phyloP scores from a whole-genome alignment of 2,797 vertebrate species.

The Hozukius guyotensis region DNA sequence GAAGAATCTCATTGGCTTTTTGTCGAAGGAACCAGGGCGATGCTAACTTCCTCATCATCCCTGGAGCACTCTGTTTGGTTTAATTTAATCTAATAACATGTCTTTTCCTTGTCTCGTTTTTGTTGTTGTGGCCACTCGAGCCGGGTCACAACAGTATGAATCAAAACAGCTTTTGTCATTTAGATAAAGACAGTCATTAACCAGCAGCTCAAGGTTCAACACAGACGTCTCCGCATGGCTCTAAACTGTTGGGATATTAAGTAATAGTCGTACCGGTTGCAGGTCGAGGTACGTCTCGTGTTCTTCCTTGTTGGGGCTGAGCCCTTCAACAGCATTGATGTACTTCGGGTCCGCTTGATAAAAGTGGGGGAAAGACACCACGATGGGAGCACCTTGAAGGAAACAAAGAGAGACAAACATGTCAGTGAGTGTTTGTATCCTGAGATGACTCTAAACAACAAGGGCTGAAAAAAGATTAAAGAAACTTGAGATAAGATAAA shows the following conservation, averaged over 20 bases:
- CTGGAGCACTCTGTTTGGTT: too few species aligned
- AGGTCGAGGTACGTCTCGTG: slow-evolving; percentile 88
- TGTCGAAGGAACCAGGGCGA: too few species aligned
- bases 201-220: not conserved
- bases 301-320: slow-evolving; percentile 86
- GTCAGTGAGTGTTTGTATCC: not conserved
- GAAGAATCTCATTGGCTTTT: too few species aligned
- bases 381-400: slow-evolving; percentile 83
- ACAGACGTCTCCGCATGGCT: not conserved
- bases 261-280: slow-evolving; percentile 79
- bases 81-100: too few species aligned
- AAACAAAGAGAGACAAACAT: not conserved
- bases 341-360: slow-evolving; percentile 85
- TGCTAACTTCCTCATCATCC: too few species aligned
- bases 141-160: not conserved
- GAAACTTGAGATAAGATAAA: slow-evolving; percentile 31
- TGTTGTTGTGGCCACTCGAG: too few species aligned
- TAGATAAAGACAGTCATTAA: not conserved
- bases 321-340: slow-evolving; percentile 83
- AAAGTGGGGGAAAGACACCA: slow-evolving; percentile 89
- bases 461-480: not conserved
- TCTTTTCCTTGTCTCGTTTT: too few species aligned
- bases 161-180: not conserved
- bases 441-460: not conserved
- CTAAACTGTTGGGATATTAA: not conserved